Conservation (phyloP, 2,888 invertebrate species). For the Ptilodon capucinus region DNA sequence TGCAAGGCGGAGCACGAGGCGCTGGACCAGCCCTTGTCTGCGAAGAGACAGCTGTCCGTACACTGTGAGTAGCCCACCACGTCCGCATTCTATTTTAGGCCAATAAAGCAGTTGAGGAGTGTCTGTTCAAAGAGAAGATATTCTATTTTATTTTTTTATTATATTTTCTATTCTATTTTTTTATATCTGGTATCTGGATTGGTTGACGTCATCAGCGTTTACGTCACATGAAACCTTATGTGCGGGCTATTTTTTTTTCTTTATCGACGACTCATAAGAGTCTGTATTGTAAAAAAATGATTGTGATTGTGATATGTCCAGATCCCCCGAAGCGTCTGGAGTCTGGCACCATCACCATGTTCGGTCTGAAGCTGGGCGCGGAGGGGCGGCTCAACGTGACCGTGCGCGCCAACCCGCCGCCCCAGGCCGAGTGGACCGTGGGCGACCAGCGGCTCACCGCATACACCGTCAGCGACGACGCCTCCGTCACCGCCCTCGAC, state of each 20-base stretch:
- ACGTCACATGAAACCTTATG: too few relatives aligned
- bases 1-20: conserved; percentile 88
- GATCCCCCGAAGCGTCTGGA: conserved; percentile 85
- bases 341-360: conserved; percentile 82
- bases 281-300: too few relatives aligned
- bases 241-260: too few relatives aligned
- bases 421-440: conserved; percentile 86
- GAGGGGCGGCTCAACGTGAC: conserved; percentile 89
- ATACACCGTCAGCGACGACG: conserved; percentile 34
- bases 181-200: too few relatives aligned
- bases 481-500: conserved; percentile 44
- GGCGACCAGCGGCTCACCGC: conserved; percentile 64
- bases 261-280: too few relatives aligned
- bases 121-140: too few relatives aligned
- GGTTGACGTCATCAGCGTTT: too few relatives aligned
- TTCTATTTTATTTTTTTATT: too few relatives aligned
- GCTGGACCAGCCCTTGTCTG: conserved; percentile 60
- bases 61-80: conserved; percentile 65
- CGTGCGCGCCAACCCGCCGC: conserved; percentile 87
- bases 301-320: conserved; percentile 55
- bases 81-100: too few relatives aligned
- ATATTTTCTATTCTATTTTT: too few relatives aligned
- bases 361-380: conserved; percentile 88
- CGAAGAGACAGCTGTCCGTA: conserved; percentile 55
- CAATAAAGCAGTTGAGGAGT: too few relatives aligned